Evolutionary conservation across 23 tunicate species (phyloP).

Genomic region (Ascidia mentula): DNA sequence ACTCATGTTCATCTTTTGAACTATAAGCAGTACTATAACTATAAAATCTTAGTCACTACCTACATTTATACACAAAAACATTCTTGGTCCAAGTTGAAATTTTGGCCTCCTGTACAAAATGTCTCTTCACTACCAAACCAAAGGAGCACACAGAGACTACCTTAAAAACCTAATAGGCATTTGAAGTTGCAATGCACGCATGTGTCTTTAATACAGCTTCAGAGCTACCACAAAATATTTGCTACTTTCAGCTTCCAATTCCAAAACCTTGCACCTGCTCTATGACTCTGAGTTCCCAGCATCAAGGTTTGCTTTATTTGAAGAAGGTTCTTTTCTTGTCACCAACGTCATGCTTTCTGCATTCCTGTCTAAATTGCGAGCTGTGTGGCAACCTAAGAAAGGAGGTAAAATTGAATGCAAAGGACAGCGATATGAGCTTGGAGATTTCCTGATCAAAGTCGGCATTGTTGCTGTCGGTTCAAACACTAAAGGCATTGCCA

Average conservation of each 20-base stretch:
- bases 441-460: slow-evolving; percentile 71
- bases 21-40: no score
- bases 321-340: slow-evolving; percentile 68
- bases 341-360: slow-evolving; percentile 58
- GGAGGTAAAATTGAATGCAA: slow-evolving; percentile 79
- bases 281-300: slow-evolving; percentile 72
- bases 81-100: background rate
- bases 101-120: no score
- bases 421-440: slow-evolving; percentile 74
- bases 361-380: slow-evolving; percentile 63
- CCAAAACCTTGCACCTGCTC: slow-evolving; percentile 58
- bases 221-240: no score
- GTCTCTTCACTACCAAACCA: background rate
- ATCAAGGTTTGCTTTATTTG: slow-evolving; percentile 74
- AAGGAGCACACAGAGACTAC: background rate
- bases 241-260: slow-evolving; percentile 37
- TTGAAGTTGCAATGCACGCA: background rate
- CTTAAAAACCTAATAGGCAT: background rate
- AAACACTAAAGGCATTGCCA: slow-evolving; percentile 69
- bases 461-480: slow-evolving; percentile 72
- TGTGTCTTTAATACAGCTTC: background rate
- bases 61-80: background rate
- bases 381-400: slow-evolving; percentile 76
- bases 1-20: no score
- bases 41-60: no score